Evolutionary conservation across 2,888 invertebrate species (phyloP), one percentile per base, ranked within the genome.

Genomic region (Aradus depressus): DNA sequence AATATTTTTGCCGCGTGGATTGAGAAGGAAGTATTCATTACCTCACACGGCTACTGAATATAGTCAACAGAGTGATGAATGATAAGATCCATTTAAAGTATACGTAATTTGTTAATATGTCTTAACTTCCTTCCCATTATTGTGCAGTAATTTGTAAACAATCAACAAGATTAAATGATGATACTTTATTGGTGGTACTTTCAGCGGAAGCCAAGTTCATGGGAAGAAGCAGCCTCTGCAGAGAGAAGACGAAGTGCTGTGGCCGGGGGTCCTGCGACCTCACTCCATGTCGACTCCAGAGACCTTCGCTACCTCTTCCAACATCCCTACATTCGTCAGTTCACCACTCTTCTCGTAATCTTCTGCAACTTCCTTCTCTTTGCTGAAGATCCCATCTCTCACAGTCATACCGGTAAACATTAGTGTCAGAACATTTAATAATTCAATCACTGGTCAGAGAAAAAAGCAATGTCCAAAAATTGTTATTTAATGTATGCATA

Each of bases 311-410:
- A 71, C 61, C 70, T 68, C 61, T 72, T 72, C 61, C 72, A 72
- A 60, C 72, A 72, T 60, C 72, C 72, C 4, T 72, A 70, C 59
- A 63, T 67, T 21, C 62, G 72, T 16, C 63, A 72, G n/a, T 65
- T 68, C 58, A 63, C 70, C 44, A 68, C 70, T 5, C 71, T 71
- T 58, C 66, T 71, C 56, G 70, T 72, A 37, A 69, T 68, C 42
- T 68, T 72, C 60, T 71, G 70, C 61, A 72, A 72, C 60, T 72
- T 72, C 59, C 64, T 72, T 34, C 67, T 72, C 18, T 72, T 72
- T 61, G 72, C 72, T 6, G 72, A 72, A 57, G 72, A 72, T 58
- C 72, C 72, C 1, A 68, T 72, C 23, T 70, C 71, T 2, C 72
- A 72, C 61, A 71, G 70, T 54, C 64, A 67, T 56, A 45, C 63